phyloP scores from a whole-genome alignment of 2,113 vertebrate species.

The Ariopsis seemanni region DNA sequence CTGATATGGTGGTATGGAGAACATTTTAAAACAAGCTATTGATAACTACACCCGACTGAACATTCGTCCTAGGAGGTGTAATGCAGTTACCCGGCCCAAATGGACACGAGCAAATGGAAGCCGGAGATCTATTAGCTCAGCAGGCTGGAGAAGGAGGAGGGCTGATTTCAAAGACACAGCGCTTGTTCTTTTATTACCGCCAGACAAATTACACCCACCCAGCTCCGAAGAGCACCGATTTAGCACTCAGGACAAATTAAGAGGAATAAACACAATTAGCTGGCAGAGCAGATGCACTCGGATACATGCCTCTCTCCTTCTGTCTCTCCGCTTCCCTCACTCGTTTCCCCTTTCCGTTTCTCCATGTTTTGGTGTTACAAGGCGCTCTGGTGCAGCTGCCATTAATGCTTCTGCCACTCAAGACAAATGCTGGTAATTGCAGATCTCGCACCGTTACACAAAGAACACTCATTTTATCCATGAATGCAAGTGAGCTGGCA shows the following conservation, averaged over 20 bases:
- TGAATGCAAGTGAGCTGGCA: constrained; percentile 52
- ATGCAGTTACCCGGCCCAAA: constrained; percentile 6
- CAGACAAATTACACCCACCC: constrained; percentile 68
- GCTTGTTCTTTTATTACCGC: constrained; percentile 61
- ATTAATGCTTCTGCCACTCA: constrained; percentile 61
- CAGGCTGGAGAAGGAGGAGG: constrained; percentile 24
- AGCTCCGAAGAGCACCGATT: constrained; percentile 69
- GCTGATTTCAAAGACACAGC: constrained; percentile 57
- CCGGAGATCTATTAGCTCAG: constrained; percentile 16
- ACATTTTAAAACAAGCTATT: constrained; percentile 45
- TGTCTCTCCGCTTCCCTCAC: constrained; percentile 51
- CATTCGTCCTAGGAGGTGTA: constrained; percentile 7
- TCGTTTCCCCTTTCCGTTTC: constrained; percentile 26
- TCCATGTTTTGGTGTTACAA: constrained; percentile 42
- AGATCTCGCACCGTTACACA: constrained; percentile 62
- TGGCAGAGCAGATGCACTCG: constrained; percentile 60
- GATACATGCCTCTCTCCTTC: constrained; percentile 51
- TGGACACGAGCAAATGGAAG: constrained; percentile 17
- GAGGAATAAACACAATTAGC: constrained; percentile 78
- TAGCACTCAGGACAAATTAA: constrained; percentile 76
- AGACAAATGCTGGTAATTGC: constrained; percentile 69
- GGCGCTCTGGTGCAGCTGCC: constrained; percentile 59
- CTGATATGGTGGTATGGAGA: neutral
- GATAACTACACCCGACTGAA: constrained; percentile 48
- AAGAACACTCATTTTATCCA: constrained; percentile 63